Evolutionary conservation across 1,140 invertebrate genomes (phyloP), one percentile per base, ranked within the genome.

Genomic region (Propsilocerus akamusi): DNA sequence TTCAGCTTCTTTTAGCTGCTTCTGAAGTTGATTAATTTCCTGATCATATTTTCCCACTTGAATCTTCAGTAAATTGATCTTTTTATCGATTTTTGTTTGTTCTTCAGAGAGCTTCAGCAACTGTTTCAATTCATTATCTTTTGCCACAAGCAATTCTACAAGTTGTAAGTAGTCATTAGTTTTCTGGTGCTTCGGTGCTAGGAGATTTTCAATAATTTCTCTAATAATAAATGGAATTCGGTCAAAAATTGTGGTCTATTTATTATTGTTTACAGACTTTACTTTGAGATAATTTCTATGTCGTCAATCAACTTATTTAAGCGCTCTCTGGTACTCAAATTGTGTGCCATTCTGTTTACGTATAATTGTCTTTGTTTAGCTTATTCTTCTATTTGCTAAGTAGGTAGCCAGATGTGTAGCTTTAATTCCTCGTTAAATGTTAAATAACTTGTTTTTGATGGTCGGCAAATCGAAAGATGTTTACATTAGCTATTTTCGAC

Each of bases 1-100:
- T 68, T 97, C 92, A 2, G 93, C 91, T 68, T 98, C 93, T 70
- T 97, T 97, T 0, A 97, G 68, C 56, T 92, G 86, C 52, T 86
- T 82, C 69, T 97, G 92, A 22, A 97, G 65, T 52, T 89, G 80
- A 58, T 86, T 81, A 54, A 97, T 96, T 59, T 95, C 86, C 61
- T 84, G 77, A 68, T 98, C 93, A 72, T 74, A 26, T 57, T 83
- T 80, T 49, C 92, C 85, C 2, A 97, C 91, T 74, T 96, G 90
- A 26, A 74, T 76, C 63, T 84, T 86, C 1, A 97, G 63, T 24
- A 80, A 74, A 63, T 93, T 83, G 78, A 96, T 93, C 64, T 91
- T 91, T 54, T 89, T 76, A 62, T 97, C 86, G 50, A 95, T 86
- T 64, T 90, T 83, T 11, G 84, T 90, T 68, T 97, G 93, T 61